Conservation (phyloP, 2,797 vertebrate species). For the Poecilia velifera region DNA sequence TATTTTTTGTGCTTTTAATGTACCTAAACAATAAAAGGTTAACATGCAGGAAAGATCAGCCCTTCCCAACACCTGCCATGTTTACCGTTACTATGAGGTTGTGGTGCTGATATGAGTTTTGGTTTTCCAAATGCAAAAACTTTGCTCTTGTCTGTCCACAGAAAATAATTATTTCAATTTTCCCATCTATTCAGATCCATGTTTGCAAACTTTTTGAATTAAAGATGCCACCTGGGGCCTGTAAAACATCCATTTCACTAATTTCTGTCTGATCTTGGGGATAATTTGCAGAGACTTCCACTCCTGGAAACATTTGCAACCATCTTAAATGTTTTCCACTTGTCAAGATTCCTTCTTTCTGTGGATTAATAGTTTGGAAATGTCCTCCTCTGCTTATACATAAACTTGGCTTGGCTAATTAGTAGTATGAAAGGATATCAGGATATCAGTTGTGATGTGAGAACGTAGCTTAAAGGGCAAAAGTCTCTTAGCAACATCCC, state of each 20-base stretch:
- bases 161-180: neutral
- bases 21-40: neutral
- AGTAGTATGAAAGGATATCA: too few relatives aligned
- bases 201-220: neutral
- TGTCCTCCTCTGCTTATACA: neutral
- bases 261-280: neutral
- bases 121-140: neutral
- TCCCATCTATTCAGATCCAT: neutral
- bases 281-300: neutral
- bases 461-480: neutral
- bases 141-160: neutral
- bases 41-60: neutral
- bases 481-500: neutral
- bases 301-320: neutral
- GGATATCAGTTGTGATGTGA: too few relatives aligned
- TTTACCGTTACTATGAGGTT: neutral
- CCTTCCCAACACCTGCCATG: neutral
- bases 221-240: neutral
- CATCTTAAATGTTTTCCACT: neutral
- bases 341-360: neutral
- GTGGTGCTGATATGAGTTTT: neutral
- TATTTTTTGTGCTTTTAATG: neutral
- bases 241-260: neutral
- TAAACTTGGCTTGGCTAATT: too few relatives aligned
- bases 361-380: neutral